A percentile compares a stretch with the other conserved stretches of the same genome.
Evolutionary conservation across 2,797 vertebrate species (phyloP).

Genomic region (Menidia menidia): DNA sequence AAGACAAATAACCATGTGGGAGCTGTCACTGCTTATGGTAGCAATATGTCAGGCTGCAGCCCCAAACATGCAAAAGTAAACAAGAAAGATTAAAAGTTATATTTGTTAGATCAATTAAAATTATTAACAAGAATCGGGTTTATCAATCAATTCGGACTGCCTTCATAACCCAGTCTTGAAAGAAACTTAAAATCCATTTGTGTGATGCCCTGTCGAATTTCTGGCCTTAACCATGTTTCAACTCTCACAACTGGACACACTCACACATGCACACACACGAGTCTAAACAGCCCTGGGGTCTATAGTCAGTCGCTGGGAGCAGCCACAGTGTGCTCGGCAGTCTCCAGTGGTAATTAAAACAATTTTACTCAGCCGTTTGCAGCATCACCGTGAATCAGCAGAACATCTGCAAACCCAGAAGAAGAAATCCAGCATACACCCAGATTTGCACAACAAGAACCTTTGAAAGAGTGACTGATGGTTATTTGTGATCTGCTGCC

Average conservation of each 20-base stretch:
- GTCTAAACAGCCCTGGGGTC: slow-evolving; percentile 1
- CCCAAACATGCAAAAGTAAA: background rate
- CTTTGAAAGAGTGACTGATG: slow-evolving; percentile 10
- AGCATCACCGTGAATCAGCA: slow-evolving; percentile 36
- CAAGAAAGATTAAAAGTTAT: slow-evolving; percentile 4
- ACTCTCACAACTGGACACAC: slow-evolving; percentile 2
- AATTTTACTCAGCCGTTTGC: slow-evolving; percentile 27
- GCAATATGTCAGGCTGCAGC: background rate
- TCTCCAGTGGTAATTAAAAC: slow-evolving; percentile 29
- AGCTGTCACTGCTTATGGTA: background rate
- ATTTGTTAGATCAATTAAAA: background rate
- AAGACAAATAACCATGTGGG: background rate
- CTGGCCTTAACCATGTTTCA: background rate
- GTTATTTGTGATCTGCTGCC: slow-evolving; percentile 19
- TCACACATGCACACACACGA: background rate
- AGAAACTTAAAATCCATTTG: background rate
- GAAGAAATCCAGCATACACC: slow-evolving; percentile 14
- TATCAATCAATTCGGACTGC: background rate
- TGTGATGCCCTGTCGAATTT: background rate
- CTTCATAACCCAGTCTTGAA: background rate
- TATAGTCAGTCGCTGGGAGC: slow-evolving; percentile 14
- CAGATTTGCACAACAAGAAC: slow-evolving; percentile 5
- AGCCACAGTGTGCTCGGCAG: slow-evolving; percentile 19
- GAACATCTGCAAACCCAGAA: slow-evolving; percentile 34
- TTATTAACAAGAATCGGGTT: background rate